Evolutionary conservation across 2,797 vertebrate species (phyloP), one percentile per base, ranked within the genome.

Genomic region (Gadopsis bispinosus): DNA sequence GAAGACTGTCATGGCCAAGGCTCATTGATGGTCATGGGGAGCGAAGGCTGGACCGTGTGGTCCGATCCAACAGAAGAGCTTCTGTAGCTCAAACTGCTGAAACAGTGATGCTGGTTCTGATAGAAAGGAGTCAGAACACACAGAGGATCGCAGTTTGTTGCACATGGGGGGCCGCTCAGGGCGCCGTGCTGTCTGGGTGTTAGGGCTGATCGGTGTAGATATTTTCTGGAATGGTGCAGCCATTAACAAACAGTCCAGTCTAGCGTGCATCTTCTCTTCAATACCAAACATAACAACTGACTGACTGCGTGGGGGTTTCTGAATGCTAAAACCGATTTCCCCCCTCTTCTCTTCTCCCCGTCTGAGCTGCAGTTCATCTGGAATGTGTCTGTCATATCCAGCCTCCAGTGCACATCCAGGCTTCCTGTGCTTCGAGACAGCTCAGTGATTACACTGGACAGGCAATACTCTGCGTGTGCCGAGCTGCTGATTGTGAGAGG

Each of bases 361-460:
- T 31, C n/a, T 53, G 51, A 8, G 26, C 45, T 22, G 47, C 26
- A 71, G 66, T 81, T 69, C 50, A 87, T 84, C 79, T 71, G 51
- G 13, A 69, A 73, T 19, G 64, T 69, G 70, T 81, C 84, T 60
- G 81, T 89, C 78, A 84, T 81, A 77, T 80, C 73, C 66, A 71
- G 79, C 69, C 80, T 83, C 33, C 69, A 8, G 79, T 68, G 79
- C 68, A 65, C 79, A 69, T 45, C 76, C 80, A 33, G 55, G 62
- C 76, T 69, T 75, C 79, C 79, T 35, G 72, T 17, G 85, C 81
- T 77, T 13, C 11, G 20, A 80, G 86, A 81, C 85, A 73, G 76
- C 71, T 85, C 74, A 58, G 80, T 83, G 84, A 91, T 89, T 85
- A 83, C 84, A 58, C 69, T 8, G 79, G 86, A 87, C 86, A 87